Evolutionary conservation across 64 coral and sea anemone species (phyloP).

Genomic region (Pocillopora damicornis): DNA sequence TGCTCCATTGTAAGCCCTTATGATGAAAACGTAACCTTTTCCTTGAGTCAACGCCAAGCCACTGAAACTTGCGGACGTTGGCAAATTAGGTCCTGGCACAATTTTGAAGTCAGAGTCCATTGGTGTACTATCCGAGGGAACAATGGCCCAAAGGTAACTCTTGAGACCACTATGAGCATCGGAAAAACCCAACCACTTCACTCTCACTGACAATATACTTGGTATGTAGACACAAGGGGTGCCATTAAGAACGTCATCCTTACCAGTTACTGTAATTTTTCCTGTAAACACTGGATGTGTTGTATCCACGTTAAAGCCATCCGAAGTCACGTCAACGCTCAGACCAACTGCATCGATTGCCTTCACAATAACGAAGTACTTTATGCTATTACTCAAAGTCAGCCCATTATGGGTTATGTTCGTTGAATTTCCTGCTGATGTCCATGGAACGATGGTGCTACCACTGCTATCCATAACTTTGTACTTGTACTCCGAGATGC

Average conservation of each 20-base stretch:
- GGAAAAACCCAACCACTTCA: slow-evolving; percentile 37
- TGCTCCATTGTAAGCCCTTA: slow-evolving; percentile 58
- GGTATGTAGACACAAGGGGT: slow-evolving; percentile 33
- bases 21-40: slow-evolving; percentile 34
- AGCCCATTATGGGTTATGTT: slow-evolving; percentile 12
- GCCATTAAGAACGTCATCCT: slow-evolving; percentile 7
- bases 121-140: not conserved
- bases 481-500: slow-evolving; percentile 54
- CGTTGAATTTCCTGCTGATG: slow-evolving; percentile 60
- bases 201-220: not conserved
- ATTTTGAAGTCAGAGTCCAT: slow-evolving; percentile 16
- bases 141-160: no score
- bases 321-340: slow-evolving; percentile 16
- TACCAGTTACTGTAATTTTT: slow-evolving; percentile 31
- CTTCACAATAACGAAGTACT: slow-evolving; percentile 44
- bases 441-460: slow-evolving; percentile 52
- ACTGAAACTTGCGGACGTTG: slow-evolving; percentile 44
- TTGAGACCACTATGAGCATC: slow-evolving; percentile 27
- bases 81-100: slow-evolving; percentile 26
- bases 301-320: slow-evolving; percentile 59
- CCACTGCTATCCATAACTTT: slow-evolving; percentile 58
- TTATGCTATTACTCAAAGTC: not conserved
- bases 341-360: slow-evolving; percentile 48
- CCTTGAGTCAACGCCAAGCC: slow-evolving; percentile 50
- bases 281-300: slow-evolving; percentile 59